phyloP scores from a whole-genome alignment of 2,113 vertebrate genomes.

The Bolborhynchus lineola region DNA sequence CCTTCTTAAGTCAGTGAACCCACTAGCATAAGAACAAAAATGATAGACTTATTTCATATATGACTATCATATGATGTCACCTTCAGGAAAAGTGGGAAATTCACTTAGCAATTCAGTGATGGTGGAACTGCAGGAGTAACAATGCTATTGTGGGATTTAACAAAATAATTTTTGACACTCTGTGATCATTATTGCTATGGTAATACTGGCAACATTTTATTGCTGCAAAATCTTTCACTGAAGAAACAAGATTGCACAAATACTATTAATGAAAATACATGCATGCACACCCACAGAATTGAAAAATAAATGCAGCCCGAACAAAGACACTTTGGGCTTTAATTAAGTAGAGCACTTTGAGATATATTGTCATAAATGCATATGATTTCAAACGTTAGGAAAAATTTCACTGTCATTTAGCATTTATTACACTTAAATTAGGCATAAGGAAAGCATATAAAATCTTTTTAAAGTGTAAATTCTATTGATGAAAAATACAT shows the following conservation, averaged over 20 bases:
- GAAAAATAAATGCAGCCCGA: neutral
- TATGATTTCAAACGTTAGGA: neutral
- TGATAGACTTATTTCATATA: neutral
- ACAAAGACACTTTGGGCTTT: neutral
- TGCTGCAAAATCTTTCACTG: neutral
- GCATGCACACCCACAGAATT: neutral
- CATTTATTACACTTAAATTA: neutral
- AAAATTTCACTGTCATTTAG: neutral
- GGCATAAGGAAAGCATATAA: neutral
- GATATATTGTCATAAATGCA: neutral
- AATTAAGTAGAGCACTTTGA: neutral
- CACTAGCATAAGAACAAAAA: neutral
- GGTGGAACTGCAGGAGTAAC: neutral
- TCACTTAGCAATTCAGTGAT: neutral
- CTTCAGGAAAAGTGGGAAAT: neutral
- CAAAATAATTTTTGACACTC: neutral
- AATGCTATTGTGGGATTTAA: neutral
- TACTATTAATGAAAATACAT: neutral
- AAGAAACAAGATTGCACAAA: slow-evolving; percentile 9
- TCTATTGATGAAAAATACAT: neutral
- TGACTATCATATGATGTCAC: neutral
- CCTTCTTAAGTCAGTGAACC: neutral
- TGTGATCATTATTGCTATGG: slow-evolving; percentile 36
- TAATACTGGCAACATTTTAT: slow-evolving; percentile 17
- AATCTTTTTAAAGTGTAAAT: neutral